A percentile compares a stretch with the other conserved stretches of the same genome.
These are phyloP conservation scores for Halocaridina rubra DNA, from an alignment of 2,888 invertebrate genomes.

Conservation along the genomic window DNA sequence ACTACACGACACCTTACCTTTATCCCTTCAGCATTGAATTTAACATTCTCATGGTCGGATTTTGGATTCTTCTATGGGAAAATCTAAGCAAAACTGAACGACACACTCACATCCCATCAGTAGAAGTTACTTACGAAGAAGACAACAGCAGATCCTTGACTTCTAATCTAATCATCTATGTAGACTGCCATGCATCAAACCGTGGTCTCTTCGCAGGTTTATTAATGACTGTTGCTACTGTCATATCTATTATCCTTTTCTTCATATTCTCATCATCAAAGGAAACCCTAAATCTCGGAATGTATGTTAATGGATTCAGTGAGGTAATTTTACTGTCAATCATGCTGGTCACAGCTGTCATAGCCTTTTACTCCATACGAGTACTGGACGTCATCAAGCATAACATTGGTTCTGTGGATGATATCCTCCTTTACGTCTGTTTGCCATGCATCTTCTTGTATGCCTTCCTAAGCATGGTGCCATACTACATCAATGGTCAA, in stretches of 20 bases:
- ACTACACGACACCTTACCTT: conserved; percentile 78
- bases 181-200: conserved; percentile 83
- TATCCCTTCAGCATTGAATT: conserved; percentile 86
- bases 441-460: conserved; percentile 80
- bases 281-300: conserved; percentile 34
- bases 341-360: conserved; percentile 74
- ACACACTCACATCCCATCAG: conserved; percentile 60
- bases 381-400: conserved; percentile 77
- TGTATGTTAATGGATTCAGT: conserved; percentile 67
- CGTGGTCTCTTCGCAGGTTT: conserved; percentile 80
- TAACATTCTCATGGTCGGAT: conserved; percentile 81
- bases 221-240: conserved; percentile 73
- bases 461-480: conserved; percentile 77
- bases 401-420: conserved; percentile 77
- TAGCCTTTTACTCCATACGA: conserved; percentile 76
- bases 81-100: conserved; percentile 74
- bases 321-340: conserved; percentile 73
- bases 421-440: conserved; percentile 78
- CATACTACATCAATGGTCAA: conserved; percentile 74
- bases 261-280: conserved; percentile 69
- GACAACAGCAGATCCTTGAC: conserved; percentile 64
- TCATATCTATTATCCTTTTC: conserved; percentile 75
- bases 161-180: conserved; percentile 73
- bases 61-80: conserved; percentile 80
- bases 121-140: conserved; percentile 61